A percentile compares a stretch with the other conserved stretches of the same genome.
These are phyloP conservation scores for Enhydra lutris DNA, from an alignment of 2,113 vertebrate genomes.

Conservation along the genomic window DNA sequence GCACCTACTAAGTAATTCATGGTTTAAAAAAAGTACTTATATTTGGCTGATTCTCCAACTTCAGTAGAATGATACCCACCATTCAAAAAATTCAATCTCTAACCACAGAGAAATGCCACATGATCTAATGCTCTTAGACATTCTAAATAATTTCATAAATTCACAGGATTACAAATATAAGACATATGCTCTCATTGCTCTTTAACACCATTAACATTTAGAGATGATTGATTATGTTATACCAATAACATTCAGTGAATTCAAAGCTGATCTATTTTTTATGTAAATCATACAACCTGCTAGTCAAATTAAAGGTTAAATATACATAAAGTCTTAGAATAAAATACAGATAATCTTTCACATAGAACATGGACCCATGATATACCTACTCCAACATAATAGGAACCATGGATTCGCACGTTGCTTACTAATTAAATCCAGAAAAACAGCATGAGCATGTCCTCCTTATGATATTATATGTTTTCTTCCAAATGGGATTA, in stretches of 20 bases:
- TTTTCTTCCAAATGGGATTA: constrained; percentile 32
- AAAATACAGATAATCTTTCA: constrained; percentile 79
- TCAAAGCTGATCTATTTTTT: constrained; percentile 87
- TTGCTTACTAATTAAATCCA: constrained; percentile 61
- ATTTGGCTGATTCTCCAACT: constrained; percentile 47
- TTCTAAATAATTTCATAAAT: constrained; percentile 80
- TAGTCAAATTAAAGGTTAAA: constrained; percentile 89
- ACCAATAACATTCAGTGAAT: constrained; percentile 83
- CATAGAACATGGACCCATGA: constrained; percentile 65
- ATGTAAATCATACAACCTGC: constrained; percentile 85
- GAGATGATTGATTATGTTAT: constrained; percentile 83
- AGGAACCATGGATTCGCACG: constrained; percentile 57
- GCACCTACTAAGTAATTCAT: constrained; percentile 33
- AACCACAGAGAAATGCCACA: constrained; percentile 53
- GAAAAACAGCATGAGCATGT: constrained; percentile 28
- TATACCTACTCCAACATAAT: constrained; percentile 62
- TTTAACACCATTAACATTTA: constrained; percentile 87
- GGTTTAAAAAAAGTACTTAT: constrained; percentile 36
- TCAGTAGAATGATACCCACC: constrained; percentile 52
- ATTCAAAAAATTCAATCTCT: constrained; percentile 56
- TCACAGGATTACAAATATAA: constrained; percentile 83
- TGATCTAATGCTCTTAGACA: constrained; percentile 63
- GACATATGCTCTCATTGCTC: constrained; percentile 84
- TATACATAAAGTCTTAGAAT: constrained; percentile 86
- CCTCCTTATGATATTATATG: constrained; percentile 42